These are phyloP conservation scores for Garrulus glandarius DNA, from an alignment of 2,797 vertebrate species.

Conservation along the genomic window DNA sequence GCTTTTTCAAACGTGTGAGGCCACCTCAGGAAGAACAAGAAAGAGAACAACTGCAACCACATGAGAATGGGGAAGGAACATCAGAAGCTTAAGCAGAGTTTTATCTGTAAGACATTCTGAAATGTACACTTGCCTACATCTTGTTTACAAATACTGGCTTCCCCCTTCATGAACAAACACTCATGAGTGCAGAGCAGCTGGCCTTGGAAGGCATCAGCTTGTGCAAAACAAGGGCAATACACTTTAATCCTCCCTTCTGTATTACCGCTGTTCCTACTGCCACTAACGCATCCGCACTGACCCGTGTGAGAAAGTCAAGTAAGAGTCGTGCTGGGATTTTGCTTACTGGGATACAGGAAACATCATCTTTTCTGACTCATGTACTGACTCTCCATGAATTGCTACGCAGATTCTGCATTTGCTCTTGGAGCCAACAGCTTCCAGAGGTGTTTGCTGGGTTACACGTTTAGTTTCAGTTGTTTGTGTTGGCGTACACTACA, in stretches of 20 bases:
- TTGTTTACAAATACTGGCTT: not conserved
- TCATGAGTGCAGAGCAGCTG: constrained; percentile 7
- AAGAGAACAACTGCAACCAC: constrained; percentile 94
- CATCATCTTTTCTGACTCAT: not conserved
- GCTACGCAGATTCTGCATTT: not conserved
- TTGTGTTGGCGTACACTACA: constrained; percentile 56
- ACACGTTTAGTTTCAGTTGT: not conserved
- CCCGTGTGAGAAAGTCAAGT: not conserved
- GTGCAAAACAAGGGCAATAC: not conserved
- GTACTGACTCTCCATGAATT: not conserved
- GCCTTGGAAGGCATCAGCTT: not conserved
- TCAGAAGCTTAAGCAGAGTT: constrained; percentile 83
- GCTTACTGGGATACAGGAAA: not conserved
- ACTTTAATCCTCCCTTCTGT: not conserved
- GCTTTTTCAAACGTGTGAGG: constrained; percentile 96
- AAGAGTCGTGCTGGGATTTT: constrained; percentile 7
- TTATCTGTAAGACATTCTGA: constrained; percentile 31
- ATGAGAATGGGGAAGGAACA: constrained; percentile 91
- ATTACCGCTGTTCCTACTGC: not conserved
- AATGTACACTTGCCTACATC: not conserved
- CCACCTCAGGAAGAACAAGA: constrained; percentile 94
- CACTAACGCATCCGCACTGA: constrained; percentile 18
- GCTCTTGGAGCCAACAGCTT: not conserved
- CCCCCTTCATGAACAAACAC: not conserved
- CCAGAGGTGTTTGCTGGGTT: not conserved